phyloP scores from a whole-genome alignment of 2,888 invertebrate species.

The Sinohyriopsis cumingii region DNA sequence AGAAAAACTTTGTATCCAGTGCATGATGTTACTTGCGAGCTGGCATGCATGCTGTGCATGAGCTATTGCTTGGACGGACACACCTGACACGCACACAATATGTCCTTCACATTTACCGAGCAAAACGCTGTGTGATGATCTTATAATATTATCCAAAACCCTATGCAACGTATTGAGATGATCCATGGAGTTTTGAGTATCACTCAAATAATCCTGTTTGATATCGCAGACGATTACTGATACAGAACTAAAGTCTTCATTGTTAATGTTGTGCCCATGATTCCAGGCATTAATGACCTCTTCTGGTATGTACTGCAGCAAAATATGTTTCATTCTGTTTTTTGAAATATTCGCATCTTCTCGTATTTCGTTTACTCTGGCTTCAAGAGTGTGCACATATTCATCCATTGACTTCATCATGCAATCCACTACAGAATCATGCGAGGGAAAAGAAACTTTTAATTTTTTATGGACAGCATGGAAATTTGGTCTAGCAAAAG shows the following conservation, averaged over 20 bases:
- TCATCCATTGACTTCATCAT: slow-evolving; percentile 64
- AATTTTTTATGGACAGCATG: slow-evolving; percentile 53
- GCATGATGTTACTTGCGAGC: too few species aligned
- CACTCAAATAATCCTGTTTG: too few species aligned
- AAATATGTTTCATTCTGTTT: slow-evolving; percentile 49
- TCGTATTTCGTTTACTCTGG: slow-evolving; percentile 53
- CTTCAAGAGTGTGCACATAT: slow-evolving; percentile 52
- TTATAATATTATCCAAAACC: too few species aligned
- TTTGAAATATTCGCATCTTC: slow-evolving; percentile 49
- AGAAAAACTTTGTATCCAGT: neutral
- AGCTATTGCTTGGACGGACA: too few species aligned
- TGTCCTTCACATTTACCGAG: too few species aligned
- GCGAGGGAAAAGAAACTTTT: slow-evolving; percentile 44
- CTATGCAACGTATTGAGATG: too few species aligned
- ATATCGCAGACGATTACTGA: too few species aligned
- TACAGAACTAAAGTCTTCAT: too few species aligned
- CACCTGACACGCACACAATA: too few species aligned
- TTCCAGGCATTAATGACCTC: slow-evolving; percentile 31
- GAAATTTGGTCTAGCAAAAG: slow-evolving; percentile 53
- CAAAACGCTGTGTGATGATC: too few species aligned
- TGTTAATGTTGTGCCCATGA: slow-evolving; percentile 37
- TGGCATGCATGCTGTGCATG: too few species aligned
- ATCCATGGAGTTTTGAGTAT: too few species aligned
- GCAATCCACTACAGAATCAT: slow-evolving; percentile 64
- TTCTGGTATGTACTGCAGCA: slow-evolving; percentile 54